Conservation (phyloP, 2,888 invertebrate species). For the Zaprionus lineosus region DNA sequence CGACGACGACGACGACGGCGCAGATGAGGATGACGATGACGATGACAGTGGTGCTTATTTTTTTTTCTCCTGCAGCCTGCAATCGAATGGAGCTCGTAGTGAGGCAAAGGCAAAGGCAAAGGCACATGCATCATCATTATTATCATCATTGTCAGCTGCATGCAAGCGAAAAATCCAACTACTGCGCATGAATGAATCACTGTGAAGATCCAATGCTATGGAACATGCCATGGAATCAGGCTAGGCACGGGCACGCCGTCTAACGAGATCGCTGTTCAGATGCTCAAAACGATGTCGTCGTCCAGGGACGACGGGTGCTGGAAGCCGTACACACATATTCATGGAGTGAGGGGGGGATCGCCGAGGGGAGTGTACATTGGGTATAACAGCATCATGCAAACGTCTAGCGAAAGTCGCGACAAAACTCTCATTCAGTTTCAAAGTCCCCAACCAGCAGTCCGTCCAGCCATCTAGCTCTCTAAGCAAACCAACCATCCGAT, state of each 20-base stretch:
- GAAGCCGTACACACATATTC: too few relatives aligned
- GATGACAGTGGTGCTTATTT: slow-evolving; percentile 43
- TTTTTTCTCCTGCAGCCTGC: slow-evolving; percentile 8
- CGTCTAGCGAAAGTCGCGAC: slow-evolving; percentile 77
- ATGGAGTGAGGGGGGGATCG: too few relatives aligned
- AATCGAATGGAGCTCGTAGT: slow-evolving; percentile 13
- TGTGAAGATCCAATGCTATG: slow-evolving; percentile 17
- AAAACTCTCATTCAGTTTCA: slow-evolving; percentile 64
- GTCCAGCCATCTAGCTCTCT: too few relatives aligned
- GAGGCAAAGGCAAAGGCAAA: not conserved
- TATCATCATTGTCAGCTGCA: slow-evolving; percentile 73
- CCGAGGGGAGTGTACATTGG: not conserved
- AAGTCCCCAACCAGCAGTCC: too few relatives aligned
- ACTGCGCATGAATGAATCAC: slow-evolving; percentile 75
- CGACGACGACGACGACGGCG: too few relatives aligned
- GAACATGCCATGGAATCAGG: slow-evolving; percentile 38
- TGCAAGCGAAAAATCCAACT: slow-evolving; percentile 67
- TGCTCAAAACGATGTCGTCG: slow-evolving; percentile 24
- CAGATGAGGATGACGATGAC: too few relatives aligned
- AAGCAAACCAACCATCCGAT: too few relatives aligned
- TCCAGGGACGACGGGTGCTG: too few relatives aligned
- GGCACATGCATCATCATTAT: slow-evolving; percentile 68
- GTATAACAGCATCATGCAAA: slow-evolving; percentile 50
- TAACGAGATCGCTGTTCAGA: slow-evolving; percentile 65
- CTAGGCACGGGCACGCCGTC: slow-evolving; percentile 47